Percentiles rank a stretch among this genome's conserved stretches.
phyloP scores from a whole-genome alignment of 37 sponge, comb jelly and placozoan species.

The Crambe crambe region DNA sequence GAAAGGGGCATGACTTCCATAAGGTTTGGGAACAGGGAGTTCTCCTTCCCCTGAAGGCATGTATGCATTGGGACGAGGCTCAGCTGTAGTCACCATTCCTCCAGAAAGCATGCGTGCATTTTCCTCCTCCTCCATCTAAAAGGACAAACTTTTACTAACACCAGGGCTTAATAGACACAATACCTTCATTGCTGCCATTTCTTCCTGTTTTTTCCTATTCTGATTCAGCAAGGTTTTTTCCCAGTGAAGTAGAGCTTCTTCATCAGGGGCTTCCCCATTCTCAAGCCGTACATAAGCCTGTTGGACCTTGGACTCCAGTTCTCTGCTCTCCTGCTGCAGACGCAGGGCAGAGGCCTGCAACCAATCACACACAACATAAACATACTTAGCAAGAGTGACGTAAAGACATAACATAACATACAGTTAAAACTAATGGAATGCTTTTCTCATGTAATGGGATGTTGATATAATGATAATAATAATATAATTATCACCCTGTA shows the following conservation, averaged over 20 bases:
- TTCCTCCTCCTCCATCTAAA: constrained; percentile 46
- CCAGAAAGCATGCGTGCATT: constrained; percentile 58
- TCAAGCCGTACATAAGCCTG: constrained; percentile 75
- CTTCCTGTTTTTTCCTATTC: constrained; percentile 17
- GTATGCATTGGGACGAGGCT: constrained; percentile 96
- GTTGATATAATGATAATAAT: too few relatives aligned
- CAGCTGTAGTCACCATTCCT: constrained; percentile 86
- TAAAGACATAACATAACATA: too few relatives aligned
- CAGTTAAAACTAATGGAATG: neutral
- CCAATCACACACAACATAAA: too few relatives aligned
- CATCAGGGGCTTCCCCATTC: constrained; percentile 82
- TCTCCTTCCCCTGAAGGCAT: constrained; percentile 85
- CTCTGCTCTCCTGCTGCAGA: constrained; percentile 72
- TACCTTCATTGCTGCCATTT: too few relatives aligned
- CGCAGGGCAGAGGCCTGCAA: constrained; percentile 69
- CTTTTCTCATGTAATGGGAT: too few relatives aligned
- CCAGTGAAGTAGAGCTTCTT: constrained; percentile 71
- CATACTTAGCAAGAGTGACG: neutral
- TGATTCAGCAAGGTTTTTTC: constrained; percentile 35
- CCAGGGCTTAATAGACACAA: too few relatives aligned
- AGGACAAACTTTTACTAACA: neutral
- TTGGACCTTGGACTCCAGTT: constrained; percentile 60
- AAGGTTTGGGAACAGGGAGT: constrained; percentile 95
- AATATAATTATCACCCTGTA: too few relatives aligned
- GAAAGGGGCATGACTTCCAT: constrained; percentile 96